A percentile compares a stretch with the other conserved stretches of the same genome.
These are phyloP conservation scores for Ophraella communa DNA, from an alignment of 2,888 invertebrate species.

Conservation along the genomic window DNA sequence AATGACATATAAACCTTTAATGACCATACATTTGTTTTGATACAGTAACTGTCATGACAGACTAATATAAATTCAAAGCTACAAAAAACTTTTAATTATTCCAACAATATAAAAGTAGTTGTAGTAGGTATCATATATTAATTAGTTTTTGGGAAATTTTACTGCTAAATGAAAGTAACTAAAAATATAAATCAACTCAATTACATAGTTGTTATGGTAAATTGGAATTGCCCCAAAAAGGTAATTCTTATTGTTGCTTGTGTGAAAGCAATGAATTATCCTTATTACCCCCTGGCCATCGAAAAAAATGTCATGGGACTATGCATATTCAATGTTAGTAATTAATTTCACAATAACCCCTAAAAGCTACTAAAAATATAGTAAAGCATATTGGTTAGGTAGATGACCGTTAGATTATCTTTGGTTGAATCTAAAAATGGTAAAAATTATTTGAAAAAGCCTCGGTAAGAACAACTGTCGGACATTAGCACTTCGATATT, in stretches of 20 bases:
- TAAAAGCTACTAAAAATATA: conserved; percentile 20
- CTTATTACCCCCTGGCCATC: conserved; percentile 29
- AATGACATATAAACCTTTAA: too few relatives aligned
- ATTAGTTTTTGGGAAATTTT: not conserved
- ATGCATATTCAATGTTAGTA: conserved; percentile 41
- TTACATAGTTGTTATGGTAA: not conserved
- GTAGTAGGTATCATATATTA: not conserved
- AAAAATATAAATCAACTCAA: not conserved
- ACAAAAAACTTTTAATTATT: too few relatives aligned
- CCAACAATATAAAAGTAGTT: too few relatives aligned
- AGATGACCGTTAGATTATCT: conserved; percentile 53
- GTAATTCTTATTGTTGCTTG: conserved; percentile 5
- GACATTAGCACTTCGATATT: conserved; percentile 51
- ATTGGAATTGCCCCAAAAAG: not conserved
- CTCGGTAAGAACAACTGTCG: conserved; percentile 47
- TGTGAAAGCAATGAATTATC: conserved; percentile 21
- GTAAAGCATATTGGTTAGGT: conserved; percentile 34
- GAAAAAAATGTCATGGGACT: conserved; percentile 40
- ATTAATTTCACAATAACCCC: conserved; percentile 48
- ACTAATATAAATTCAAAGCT: too few relatives aligned
- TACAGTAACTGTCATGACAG: too few relatives aligned
- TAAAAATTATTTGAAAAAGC: conserved; percentile 48
- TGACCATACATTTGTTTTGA: too few relatives aligned
- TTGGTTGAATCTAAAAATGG: conserved; percentile 52
- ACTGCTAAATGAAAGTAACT: not conserved